Evolutionary conservation across 2,797 vertebrate genomes (phyloP).

Genomic region (Argyrosomus regius): DNA sequence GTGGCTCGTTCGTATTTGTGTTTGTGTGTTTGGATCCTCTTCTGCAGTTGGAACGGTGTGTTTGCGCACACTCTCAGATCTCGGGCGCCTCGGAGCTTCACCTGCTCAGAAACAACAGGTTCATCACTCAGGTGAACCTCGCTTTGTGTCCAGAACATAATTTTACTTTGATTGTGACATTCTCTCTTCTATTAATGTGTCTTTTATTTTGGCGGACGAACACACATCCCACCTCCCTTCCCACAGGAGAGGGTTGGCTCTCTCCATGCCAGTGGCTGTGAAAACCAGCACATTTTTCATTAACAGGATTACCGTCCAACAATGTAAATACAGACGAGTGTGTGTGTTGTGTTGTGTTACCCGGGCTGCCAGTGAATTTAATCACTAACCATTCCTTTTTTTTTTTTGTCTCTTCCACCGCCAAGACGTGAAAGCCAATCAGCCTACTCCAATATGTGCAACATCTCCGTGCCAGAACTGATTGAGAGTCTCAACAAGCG

Average conservation of each 20-base stretch:
- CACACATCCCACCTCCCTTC: constrained; percentile 60
- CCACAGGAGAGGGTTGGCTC: constrained; percentile 62
- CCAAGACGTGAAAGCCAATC: constrained; percentile 78
- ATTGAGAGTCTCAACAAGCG: constrained; percentile 69
- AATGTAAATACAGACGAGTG: constrained; percentile 79
- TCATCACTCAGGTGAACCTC: constrained; percentile 35
- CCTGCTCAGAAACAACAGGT: constrained; percentile 52
- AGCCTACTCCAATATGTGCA: constrained; percentile 83
- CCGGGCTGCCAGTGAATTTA: constrained; percentile 81
- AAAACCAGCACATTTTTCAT: constrained; percentile 83
- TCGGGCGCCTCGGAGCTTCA: constrained; percentile 20
- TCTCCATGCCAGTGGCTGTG: constrained; percentile 73
- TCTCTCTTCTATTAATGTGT: constrained; percentile 66
- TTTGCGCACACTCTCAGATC: constrained; percentile 36
- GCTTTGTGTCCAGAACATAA: constrained; percentile 41
- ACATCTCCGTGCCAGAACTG: constrained; percentile 72
- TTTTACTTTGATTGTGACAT: constrained; percentile 70
- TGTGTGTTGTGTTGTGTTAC: constrained; percentile 59
- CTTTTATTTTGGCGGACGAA: constrained; percentile 68
- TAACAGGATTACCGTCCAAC: constrained; percentile 82
- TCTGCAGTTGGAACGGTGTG: constrained; percentile 23
- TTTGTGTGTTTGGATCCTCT: constrained; percentile 23
- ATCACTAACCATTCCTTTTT: constrained; percentile 77
- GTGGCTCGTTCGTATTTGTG: constrained; percentile 13
- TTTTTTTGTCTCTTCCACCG: constrained; percentile 60